Evolutionary conservation across 2,113 vertebrate genomes (phyloP).

Genomic region (Mirounga angustirostris): DNA sequence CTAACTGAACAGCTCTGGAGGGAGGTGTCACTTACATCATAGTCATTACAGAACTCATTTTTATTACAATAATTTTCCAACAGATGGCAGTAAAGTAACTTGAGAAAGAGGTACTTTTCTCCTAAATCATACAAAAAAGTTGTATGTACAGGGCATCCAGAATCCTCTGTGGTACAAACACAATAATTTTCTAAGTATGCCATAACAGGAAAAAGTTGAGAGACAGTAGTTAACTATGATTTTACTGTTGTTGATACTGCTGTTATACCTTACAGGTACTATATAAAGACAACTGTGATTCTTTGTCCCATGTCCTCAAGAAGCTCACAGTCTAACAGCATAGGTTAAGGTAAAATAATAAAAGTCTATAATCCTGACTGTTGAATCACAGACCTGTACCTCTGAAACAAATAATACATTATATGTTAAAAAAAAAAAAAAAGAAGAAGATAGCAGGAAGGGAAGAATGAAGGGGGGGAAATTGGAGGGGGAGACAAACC

Average conservation of each 20-base stretch:
- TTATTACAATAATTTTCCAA: constrained; percentile 59
- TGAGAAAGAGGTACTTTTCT: neutral
- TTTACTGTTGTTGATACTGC: neutral
- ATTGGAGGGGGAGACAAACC: no score
- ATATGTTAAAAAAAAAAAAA: no score
- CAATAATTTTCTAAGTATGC: neutral
- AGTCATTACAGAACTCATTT: neutral
- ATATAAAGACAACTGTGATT: neutral
- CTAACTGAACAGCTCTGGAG: neutral
- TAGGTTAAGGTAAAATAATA: neutral
- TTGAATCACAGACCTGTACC: no score
- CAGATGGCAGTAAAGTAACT: constrained; percentile 54
- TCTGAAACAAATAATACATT: no score
- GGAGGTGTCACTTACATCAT: neutral
- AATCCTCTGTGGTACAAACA: neutral
- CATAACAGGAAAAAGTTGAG: neutral
- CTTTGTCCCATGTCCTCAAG: constrained; percentile 6
- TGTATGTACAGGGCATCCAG: neutral
- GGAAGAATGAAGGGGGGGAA: no score
- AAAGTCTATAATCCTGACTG: neutral
- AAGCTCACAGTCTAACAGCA: neutral
- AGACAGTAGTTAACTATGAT: neutral
- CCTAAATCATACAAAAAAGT: neutral
- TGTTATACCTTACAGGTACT: neutral
- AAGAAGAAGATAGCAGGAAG: no score